Evolutionary conservation across 1,140 invertebrate species (phyloP), one percentile per base, ranked within the genome.

Genomic region (Apis mellifera): DNA sequence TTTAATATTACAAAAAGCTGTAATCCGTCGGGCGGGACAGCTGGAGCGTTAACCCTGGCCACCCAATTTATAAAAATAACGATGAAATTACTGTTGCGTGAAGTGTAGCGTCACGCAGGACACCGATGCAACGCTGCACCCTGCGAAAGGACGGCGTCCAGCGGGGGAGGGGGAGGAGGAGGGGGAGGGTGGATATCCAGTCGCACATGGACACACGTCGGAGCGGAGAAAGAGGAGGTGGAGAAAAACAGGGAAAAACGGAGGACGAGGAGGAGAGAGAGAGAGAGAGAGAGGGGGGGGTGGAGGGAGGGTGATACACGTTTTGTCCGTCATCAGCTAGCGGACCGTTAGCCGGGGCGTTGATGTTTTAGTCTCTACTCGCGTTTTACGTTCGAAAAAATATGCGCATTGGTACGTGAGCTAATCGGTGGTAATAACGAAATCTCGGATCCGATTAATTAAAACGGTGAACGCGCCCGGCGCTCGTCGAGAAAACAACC

Each of bases 31-130:
- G 90, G 88, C 90, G 88, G 86, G 90, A 90, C 90, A 91, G 90
- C 87, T 90, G 92, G 86, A 93, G 93, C 93, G 93, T 93, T 92
- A 93, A 93, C 91, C 91, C 89, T 88, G 78, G 84, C 84, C 89
- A 90, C 90, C 92, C 93, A 94, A 94, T 94, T 94, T 94, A 93
- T 93, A 94, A 94, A 94, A 94, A 93, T 94, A 94, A 94, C 93
- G 93, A 94, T 93, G 92, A 93, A 94, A 94, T 93, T 92, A 94
- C 92, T 94, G 93, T 93, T 91, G 93, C 93, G 92, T 94, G 90
- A 94, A 93, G 90, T 87, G 88, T 91, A 91, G 87, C 88, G 84
- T 89, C 89, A 90, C 90, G 88, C 90, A 90, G 84, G 88, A 89
- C 89, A 90, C 87, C 88, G 86, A 86, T 85, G 88, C 84, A 89